A percentile compares a stretch with the other conserved stretches of the same genome.
Evolutionary conservation across 2,888 invertebrate species (phyloP).

Genomic region (Noctua fimbriata): DNA sequence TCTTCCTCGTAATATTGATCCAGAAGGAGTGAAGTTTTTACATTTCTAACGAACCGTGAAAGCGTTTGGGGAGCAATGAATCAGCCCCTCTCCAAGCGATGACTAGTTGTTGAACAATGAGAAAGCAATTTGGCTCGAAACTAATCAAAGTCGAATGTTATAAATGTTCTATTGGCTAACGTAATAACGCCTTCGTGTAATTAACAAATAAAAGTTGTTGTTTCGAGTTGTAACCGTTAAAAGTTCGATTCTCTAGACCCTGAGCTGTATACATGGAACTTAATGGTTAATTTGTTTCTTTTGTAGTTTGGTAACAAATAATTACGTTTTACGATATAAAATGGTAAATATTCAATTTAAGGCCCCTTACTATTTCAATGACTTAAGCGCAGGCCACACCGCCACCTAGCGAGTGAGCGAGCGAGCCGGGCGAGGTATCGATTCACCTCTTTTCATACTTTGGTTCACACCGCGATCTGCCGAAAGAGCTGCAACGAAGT

Average conservation of each 20-base stretch:
- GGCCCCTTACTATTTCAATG: neutral
- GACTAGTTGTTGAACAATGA: conserved; percentile 64
- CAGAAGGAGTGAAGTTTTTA: conserved; percentile 81
- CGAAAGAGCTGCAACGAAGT: no score
- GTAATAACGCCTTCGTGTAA: conserved; percentile 28
- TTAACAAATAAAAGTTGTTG: conserved; percentile 18
- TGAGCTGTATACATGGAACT: conserved; percentile 14
- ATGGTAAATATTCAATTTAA: neutral
- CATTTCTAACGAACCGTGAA: conserved; percentile 84
- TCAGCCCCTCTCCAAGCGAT: conserved; percentile 64
- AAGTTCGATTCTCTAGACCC: conserved; percentile 6
- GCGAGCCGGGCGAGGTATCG: no score
- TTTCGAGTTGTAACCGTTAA: conserved; percentile 17
- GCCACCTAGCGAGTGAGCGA: no score
- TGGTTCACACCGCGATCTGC: no score
- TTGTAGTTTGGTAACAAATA: neutral
- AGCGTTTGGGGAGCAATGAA: conserved; percentile 77
- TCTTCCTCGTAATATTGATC: conserved; percentile 82
- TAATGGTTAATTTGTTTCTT: conserved; percentile 11
- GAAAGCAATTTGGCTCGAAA: conserved; percentile 64
- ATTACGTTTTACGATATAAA: neutral
- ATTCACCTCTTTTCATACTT: no score
- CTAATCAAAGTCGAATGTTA: conserved; percentile 50
- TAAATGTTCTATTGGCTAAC: conserved; percentile 42
- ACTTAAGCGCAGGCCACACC: neutral